Conservation (phyloP, 2,113 vertebrate species). For the Trinectes maculatus region DNA sequence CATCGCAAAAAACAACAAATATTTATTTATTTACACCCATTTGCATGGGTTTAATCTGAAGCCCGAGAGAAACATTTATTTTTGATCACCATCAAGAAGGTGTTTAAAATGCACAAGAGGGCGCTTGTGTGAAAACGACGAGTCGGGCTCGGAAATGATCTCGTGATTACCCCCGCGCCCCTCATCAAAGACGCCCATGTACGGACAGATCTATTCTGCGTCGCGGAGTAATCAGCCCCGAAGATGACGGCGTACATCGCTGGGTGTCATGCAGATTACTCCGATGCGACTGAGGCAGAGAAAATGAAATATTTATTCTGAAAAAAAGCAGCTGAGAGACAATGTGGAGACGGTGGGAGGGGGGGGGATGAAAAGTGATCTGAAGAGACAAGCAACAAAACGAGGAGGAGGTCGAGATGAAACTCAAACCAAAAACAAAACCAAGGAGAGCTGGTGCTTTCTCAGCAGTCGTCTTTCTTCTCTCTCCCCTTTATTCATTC, state of each 20-base stretch:
- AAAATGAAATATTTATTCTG: constrained; percentile 62
- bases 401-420: background rate
- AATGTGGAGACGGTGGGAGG: background rate
- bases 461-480: constrained; percentile 3
- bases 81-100: constrained; percentile 1
- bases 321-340: constrained; percentile 44
- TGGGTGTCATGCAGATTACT: constrained; percentile 50
- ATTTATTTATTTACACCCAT: constrained; percentile 40
- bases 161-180: constrained; percentile 31
- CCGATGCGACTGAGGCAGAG: constrained; percentile 5
- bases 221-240: constrained; percentile 39
- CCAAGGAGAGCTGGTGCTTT: background rate
- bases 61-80: constrained; percentile 18
- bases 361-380: background rate
- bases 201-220: constrained; percentile 55
- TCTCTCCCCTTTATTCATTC: constrained; percentile 25
- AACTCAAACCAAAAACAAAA: constrained; percentile 13
- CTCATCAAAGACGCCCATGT: constrained; percentile 47
- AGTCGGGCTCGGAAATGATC: constrained; percentile 24
- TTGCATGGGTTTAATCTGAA: constrained; percentile 56
- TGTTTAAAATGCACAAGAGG: background rate
- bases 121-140: constrained; percentile 9
- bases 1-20: constrained; percentile 28
- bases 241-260: constrained; percentile 43
- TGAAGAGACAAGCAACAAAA: background rate